Evolutionary conservation across 2,797 vertebrate genomes (phyloP).

Genomic region (Gymnopithys bicolor): DNA sequence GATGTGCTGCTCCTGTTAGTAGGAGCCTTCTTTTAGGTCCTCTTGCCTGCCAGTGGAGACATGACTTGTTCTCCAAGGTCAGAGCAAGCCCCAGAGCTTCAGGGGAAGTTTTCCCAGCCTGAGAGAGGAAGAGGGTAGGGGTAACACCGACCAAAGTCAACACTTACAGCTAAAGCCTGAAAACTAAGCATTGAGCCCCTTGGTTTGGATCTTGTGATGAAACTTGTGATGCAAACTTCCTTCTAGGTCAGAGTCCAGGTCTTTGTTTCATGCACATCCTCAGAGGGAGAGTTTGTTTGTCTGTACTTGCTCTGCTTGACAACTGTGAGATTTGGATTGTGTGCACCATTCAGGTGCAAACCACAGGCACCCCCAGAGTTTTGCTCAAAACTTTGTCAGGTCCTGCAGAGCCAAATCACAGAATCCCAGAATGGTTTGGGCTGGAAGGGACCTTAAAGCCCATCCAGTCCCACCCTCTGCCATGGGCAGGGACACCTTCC

Average conservation of each 20-base stretch:
- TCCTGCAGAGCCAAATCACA: neutral
- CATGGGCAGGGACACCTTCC: neutral
- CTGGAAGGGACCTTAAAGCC: too few relatives aligned
- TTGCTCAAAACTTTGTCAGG: neutral
- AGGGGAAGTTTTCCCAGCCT: neutral
- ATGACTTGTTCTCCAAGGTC: neutral
- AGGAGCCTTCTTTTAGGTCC: neutral
- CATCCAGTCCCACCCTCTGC: neutral
- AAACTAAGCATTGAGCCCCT: neutral
- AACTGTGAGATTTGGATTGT: fast-evolving
- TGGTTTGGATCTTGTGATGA: neutral
- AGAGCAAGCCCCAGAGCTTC: neutral
- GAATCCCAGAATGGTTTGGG: neutral
- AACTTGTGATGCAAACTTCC: neutral
- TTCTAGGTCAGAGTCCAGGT: neutral
- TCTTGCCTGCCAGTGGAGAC: neutral
- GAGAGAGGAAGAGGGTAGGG: neutral
- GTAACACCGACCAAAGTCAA: neutral
- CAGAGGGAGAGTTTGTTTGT: neutral
- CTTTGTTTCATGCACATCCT: neutral
- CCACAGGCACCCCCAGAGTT: neutral
- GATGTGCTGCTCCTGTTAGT: neutral
- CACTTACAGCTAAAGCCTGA: neutral
- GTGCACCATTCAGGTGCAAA: fast-evolving
- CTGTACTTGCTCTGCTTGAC: neutral